A percentile compares a stretch with the other conserved stretches of the same genome.
Evolutionary conservation across 2,888 invertebrate species (phyloP).

Genomic region (Heliconius aoede): DNA sequence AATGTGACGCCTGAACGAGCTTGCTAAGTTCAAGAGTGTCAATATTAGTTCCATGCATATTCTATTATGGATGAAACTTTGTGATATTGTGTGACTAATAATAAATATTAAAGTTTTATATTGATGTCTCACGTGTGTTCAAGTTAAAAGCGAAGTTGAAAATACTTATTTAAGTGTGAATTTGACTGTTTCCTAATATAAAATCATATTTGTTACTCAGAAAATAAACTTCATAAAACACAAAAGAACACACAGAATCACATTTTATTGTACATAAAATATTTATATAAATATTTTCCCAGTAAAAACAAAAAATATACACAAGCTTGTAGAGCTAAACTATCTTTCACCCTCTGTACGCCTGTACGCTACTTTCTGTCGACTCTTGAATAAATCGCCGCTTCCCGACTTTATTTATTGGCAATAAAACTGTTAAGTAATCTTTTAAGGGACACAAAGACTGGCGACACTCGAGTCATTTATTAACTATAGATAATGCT

Average conservation of each 20-base stretch:
- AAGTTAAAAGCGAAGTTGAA: too few species aligned
- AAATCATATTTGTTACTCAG: background rate
- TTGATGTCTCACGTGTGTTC: background rate
- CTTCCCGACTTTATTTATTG: slow-evolving; percentile 26
- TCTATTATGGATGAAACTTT: slow-evolving; percentile 13
- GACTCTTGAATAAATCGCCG: slow-evolving; percentile 22
- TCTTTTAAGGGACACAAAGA: slow-evolving; percentile 27
- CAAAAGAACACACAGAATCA: slow-evolving; percentile 15
- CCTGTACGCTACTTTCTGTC: slow-evolving; percentile 25
- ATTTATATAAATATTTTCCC: too few species aligned
- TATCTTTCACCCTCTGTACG: slow-evolving; percentile 26
- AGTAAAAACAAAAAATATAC: slow-evolving; percentile 29
- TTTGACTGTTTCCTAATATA: background rate
- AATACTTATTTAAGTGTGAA: background rate
- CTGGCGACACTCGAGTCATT: slow-evolving; percentile 12
- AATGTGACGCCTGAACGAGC: slow-evolving; percentile 22
- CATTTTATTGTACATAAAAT: slow-evolving; percentile 31
- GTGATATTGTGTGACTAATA: background rate
- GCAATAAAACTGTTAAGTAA: slow-evolving; percentile 27
- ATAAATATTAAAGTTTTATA: background rate
- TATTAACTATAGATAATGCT: slow-evolving; percentile 9
- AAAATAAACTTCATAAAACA: slow-evolving; percentile 15
- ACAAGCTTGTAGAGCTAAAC: slow-evolving; percentile 24
- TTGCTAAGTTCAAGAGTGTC: slow-evolving; percentile 12
- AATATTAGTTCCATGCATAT: slow-evolving; percentile 22